Percentiles rank a stretch among this genome's conserved stretches.
phyloP scores from a whole-genome alignment of 2,797 vertebrate species.

The Malacoctenus gilli region DNA sequence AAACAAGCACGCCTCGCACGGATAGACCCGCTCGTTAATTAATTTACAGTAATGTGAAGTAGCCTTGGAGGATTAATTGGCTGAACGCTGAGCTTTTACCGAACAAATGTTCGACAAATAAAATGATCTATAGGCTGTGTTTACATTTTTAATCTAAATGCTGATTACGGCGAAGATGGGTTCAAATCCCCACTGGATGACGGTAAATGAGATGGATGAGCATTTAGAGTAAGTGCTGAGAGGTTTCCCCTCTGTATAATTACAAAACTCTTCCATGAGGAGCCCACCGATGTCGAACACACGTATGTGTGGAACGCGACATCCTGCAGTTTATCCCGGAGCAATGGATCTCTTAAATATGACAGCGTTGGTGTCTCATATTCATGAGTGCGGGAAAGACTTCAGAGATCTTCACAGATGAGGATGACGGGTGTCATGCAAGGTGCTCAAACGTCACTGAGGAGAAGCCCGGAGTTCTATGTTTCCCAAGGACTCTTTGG shows the following conservation, averaged over 20 bases:
- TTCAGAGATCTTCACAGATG: too few species aligned
- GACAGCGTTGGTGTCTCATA: too few species aligned
- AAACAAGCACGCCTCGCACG: background rate
- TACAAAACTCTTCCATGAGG: conserved; percentile 22
- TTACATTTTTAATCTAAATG: conserved; percentile 73
- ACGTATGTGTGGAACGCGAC: too few species aligned
- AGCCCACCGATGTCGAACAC: background rate
- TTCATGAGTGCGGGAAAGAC: too few species aligned
- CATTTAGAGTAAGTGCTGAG: conserved; percentile 18
- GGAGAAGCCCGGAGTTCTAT: too few species aligned
- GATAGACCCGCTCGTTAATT: conserved; percentile 23
- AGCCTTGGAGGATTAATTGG: conserved; percentile 41
- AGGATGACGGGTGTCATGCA: too few species aligned
- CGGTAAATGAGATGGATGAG: conserved; percentile 62
- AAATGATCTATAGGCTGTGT: conserved; percentile 59
- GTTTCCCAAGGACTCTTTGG: too few species aligned
- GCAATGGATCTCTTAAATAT: too few species aligned
- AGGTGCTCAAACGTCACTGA: too few species aligned
- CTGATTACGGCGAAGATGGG: conserved; percentile 53
- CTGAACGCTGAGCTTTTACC: conserved; percentile 55
- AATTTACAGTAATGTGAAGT: conserved; percentile 29
- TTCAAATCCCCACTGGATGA: conserved; percentile 32
- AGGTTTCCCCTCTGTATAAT: conserved; percentile 31
- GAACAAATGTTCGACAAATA: conserved; percentile 46
- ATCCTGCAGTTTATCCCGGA: background rate